Evolutionary conservation across 2,797 vertebrate species (phyloP).

Genomic region (Champsocephalus gunnari): DNA sequence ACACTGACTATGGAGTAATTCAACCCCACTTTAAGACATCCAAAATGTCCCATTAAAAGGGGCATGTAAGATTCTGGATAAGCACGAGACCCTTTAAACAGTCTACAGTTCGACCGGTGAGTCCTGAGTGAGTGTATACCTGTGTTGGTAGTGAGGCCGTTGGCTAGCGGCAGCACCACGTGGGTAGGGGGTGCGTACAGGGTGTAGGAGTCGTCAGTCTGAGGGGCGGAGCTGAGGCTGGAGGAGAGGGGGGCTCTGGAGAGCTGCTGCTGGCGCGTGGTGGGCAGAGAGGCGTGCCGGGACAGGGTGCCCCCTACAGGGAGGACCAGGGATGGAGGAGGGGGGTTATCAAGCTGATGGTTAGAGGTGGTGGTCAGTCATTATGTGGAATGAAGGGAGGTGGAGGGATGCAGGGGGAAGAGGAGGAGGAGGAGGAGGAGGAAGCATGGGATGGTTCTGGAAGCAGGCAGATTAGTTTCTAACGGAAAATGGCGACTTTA

Average conservation of each 20-base stretch:
- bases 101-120: neutral
- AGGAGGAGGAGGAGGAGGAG: neutral
- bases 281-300: slow-evolving; percentile 86
- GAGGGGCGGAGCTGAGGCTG: slow-evolving; percentile 78
- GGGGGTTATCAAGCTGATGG: slow-evolving; percentile 64
- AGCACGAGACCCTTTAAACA: too few relatives aligned
- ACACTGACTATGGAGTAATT: too few relatives aligned
- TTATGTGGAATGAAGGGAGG: slow-evolving; percentile 50
- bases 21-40: too few relatives aligned
- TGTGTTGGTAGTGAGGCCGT: slow-evolving; percentile 71
- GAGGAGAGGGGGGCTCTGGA: slow-evolving; percentile 82
- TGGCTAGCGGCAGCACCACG: slow-evolving; percentile 70
- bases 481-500: neutral
- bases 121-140: slow-evolving; percentile 60
- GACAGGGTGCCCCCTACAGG: slow-evolving; percentile 88
- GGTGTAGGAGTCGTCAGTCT: slow-evolving; percentile 84
- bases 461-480: slow-evolving; percentile 52
- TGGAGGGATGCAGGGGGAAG: slow-evolving; percentile 44
- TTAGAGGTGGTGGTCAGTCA: slow-evolving; percentile 58
- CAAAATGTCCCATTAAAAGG: too few relatives aligned
- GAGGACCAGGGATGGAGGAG: neutral
- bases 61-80: too few relatives aligned
- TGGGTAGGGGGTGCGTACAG: slow-evolving; percentile 78
- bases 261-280: slow-evolving; percentile 87
- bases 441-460: slow-evolving; percentile 43